Base-by-base conservation (phyloP, 2,888 invertebrate species). In the Pimpla rufipes region DNA sequence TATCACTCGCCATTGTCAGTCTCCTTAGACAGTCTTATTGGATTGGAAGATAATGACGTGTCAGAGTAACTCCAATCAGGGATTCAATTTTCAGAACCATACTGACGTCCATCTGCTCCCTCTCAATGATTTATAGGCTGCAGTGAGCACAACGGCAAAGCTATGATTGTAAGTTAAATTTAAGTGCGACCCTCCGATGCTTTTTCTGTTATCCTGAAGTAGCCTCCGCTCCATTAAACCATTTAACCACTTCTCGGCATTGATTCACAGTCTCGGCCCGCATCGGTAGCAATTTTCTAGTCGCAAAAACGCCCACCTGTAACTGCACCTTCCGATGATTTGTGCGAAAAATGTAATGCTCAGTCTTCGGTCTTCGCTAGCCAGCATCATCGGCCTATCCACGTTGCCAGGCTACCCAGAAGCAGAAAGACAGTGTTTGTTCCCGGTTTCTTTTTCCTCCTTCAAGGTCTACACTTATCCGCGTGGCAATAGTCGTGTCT, bases 231-330 rank as follows among this genome's bases (percentile, higher is more conserved):
- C 2, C 50, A 16, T 50, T 50, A 18, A 50, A 50, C 50, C 1
- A n/a, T n/a, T n/a, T 50, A 50, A 18, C n/a, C n/a, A n/a, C n/a
- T 50, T 18, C 52, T 37, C 40, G 13, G 37, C 16, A 23, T 40
- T 70, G 11, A 18, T 40, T 55, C 23, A 21, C 42, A 23, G 55
- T 35, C 21, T 70, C 55, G 29, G 52, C n/a, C 40, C 55, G 66
- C 21, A 81, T 50, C 57, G 23, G 81, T 67, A 67, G 77, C 73
- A 40, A 67, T 73, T 77, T 77, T 52, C 40, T 35, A 40, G n/a
- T 16, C 23, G 52, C 16, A 52, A 66, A 52, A 79, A 73, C 55
- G 67, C 35, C 37, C 16, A 52, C 42, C 68, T 55, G n/a, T 47
- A 68, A 55, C 52, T 13, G 50, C 42, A 13, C 16, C 52, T 35